Evolutionary conservation across 2,113 vertebrate species (phyloP).

Genomic region (Megaleporinus macrocephalus): DNA sequence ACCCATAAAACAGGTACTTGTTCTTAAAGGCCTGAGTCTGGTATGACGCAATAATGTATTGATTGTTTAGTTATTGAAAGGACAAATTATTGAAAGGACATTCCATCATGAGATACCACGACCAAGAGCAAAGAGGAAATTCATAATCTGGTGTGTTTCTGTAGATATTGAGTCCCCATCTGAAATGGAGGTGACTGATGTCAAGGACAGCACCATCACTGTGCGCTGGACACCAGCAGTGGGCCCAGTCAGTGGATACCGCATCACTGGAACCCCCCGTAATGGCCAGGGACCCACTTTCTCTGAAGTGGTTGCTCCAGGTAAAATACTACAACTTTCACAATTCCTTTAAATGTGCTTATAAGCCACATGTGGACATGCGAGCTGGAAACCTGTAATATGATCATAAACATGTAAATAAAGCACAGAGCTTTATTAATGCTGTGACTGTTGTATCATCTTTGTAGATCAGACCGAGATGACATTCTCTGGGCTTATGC

Average conservation of each 20-base stretch:
- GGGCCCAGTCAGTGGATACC: constrained; percentile 90
- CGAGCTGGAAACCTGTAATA: neutral
- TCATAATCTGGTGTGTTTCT: constrained; percentile 30
- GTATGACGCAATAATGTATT: neutral
- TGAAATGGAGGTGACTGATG: constrained; percentile 86
- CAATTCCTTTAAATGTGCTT: neutral
- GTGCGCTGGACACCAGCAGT: constrained; percentile 90
- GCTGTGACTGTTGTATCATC: neutral
- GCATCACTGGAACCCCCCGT: constrained; percentile 87
- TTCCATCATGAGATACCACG: neutral
- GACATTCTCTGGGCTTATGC: constrained; percentile 92
- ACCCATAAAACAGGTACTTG: constrained; percentile 86
- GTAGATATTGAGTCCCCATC: constrained; percentile 90
- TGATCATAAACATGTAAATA: neutral
- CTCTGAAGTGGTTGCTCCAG: constrained; percentile 84
- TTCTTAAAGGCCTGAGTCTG: neutral
- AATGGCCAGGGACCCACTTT: constrained; percentile 84
- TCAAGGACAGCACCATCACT: constrained; percentile 90
- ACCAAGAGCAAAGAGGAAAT: neutral
- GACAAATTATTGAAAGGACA: neutral
- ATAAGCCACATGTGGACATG: neutral
- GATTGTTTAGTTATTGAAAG: neutral
- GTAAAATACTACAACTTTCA: constrained; percentile 66
- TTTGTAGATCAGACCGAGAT: constrained; percentile 90
- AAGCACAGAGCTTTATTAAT: neutral